Conservation (phyloP, 2,797 vertebrate genomes). For the Pangasius larnaudii region DNA sequence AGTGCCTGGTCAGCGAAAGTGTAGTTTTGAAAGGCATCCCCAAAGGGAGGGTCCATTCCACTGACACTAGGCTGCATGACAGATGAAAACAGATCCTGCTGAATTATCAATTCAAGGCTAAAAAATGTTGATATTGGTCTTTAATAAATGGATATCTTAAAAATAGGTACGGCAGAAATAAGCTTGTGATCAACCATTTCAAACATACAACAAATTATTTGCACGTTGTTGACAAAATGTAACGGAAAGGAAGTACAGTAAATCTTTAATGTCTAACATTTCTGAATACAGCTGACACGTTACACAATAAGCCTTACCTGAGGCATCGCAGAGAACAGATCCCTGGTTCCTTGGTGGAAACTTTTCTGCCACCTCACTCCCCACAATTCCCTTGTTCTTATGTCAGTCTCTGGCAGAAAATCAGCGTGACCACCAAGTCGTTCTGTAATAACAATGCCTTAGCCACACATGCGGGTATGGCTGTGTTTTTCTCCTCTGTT, state of each 20-base stretch:
- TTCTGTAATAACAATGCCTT: constrained; percentile 46
- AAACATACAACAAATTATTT: not conserved
- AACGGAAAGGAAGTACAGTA: not conserved
- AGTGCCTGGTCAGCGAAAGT: constrained; percentile 96
- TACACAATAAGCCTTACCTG: constrained; percentile 79
- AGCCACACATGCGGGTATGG: constrained; percentile 44
- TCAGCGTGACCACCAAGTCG: constrained; percentile 66
- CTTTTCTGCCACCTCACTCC: constrained; percentile 82
- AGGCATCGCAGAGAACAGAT: constrained; percentile 97
- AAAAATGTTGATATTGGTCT: not conserved
- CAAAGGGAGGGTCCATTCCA: constrained; percentile 99
- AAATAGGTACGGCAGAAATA: not conserved
- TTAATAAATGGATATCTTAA: not conserved
- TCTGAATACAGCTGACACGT: not conserved
- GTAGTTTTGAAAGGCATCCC: constrained; percentile 97
- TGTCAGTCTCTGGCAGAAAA: constrained; percentile 59
- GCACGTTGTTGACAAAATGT: not conserved
- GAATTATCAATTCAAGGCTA: not conserved
- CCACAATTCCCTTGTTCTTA: constrained; percentile 83
- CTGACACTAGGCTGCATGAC: constrained; percentile 89
- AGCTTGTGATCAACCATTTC: not conserved
- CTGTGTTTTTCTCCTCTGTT: constrained; percentile 47
- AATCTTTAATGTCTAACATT: not conserved
- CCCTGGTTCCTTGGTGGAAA: constrained; percentile 82
- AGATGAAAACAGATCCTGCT: constrained; percentile 20